Evolutionary conservation across 2,113 vertebrate genomes (phyloP).

Genomic region (Corythaixoides concolor): DNA sequence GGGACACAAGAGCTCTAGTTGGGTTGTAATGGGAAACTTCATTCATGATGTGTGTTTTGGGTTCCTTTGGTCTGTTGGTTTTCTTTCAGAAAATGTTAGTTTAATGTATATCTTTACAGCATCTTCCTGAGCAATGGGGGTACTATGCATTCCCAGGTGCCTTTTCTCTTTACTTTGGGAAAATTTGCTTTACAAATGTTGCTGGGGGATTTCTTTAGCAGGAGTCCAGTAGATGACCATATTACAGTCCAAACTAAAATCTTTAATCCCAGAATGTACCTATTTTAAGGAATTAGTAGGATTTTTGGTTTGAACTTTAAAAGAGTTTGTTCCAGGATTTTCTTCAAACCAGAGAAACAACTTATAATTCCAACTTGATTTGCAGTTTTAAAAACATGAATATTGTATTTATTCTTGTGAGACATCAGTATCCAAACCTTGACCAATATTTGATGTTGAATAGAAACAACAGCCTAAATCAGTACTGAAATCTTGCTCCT

Average conservation of each 20-base stretch:
- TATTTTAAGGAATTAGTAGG: background rate
- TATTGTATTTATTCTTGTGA: background rate
- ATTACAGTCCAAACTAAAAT: background rate
- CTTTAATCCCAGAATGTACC: background rate
- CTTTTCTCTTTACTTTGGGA: background rate
- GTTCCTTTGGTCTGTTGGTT: background rate
- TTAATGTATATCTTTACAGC: background rate
- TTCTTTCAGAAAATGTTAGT: background rate
- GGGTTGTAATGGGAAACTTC: background rate
- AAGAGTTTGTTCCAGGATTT: background rate
- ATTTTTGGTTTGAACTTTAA: background rate
- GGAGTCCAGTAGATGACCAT: background rate
- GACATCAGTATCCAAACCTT: background rate
- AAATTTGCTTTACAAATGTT: background rate
- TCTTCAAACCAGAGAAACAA: background rate
- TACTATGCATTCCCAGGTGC: background rate
- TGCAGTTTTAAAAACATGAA: background rate
- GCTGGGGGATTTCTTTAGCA: background rate
- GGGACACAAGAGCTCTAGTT: background rate
- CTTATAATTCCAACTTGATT: background rate
- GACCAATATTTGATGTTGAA: background rate
- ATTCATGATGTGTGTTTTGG: background rate
- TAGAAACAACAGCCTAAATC: background rate
- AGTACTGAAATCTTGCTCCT: background rate
- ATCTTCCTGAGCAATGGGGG: background rate